Evolutionary conservation across 2,797 vertebrate genomes (phyloP).

Genomic region (Atherinosoma microstoma): DNA sequence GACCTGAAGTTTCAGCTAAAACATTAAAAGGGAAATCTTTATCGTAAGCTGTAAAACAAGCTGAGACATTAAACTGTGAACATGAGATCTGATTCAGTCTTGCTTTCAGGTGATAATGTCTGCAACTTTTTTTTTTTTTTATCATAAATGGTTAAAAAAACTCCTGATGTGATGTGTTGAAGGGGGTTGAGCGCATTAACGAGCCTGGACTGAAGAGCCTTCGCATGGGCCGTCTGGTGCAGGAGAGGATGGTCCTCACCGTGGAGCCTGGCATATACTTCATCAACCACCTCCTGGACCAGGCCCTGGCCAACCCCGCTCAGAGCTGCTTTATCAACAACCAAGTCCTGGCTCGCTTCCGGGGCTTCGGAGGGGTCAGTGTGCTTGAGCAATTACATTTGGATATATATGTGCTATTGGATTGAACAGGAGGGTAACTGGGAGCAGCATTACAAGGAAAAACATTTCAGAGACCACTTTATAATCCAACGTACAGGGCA

Average conservation of each 20-base stretch:
- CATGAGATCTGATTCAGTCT: background rate
- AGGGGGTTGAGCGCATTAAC: constrained; percentile 88
- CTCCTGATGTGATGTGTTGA: background rate
- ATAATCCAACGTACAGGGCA: background rate
- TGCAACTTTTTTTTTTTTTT: background rate
- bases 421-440: background rate
- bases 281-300: constrained; percentile 93
- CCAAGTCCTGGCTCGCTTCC: constrained; percentile 86
- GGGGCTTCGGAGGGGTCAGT: constrained; percentile 93
- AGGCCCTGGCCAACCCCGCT: constrained; percentile 84
- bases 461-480: no score
- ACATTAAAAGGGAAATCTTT: no score
- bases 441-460: background rate
- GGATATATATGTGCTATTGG: background rate
- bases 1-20: no score
- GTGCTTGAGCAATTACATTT: background rate
- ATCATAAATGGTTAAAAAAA: background rate
- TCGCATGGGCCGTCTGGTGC: constrained; percentile 88
- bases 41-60: no score
- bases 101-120: background rate
- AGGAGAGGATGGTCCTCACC: constrained; percentile 94
- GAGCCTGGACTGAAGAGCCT: constrained; percentile 90
- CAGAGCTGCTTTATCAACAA: constrained; percentile 90
- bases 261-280: constrained; percentile 97
- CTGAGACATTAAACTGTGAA: no score